Conservation (phyloP, 2,888 invertebrate genomes). For the Quadriops clusia region DNA sequence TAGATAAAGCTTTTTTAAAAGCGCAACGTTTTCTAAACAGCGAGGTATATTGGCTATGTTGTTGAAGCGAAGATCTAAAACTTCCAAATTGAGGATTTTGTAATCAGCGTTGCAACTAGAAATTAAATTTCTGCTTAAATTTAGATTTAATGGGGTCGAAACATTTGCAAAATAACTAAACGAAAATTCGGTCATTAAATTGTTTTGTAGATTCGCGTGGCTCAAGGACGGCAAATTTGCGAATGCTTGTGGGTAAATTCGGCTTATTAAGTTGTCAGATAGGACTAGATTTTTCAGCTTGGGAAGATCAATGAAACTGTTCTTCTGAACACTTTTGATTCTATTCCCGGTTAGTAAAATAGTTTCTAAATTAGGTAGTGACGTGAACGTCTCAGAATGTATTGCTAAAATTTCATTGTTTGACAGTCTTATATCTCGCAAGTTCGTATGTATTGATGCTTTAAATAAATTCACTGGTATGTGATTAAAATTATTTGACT, state of each 20-base stretch:
- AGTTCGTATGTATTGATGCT: slow-evolving; percentile 54
- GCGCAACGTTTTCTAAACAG: slow-evolving; percentile 52
- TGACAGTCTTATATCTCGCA: slow-evolving; percentile 69
- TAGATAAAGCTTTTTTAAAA: slow-evolving; percentile 56
- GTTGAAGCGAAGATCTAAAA: slow-evolving; percentile 61
- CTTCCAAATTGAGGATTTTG: slow-evolving; percentile 47
- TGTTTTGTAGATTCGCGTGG: slow-evolving; percentile 70
- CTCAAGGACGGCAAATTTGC: slow-evolving; percentile 62
- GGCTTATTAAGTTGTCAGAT: slow-evolving; percentile 66
- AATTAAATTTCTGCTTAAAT: slow-evolving; percentile 62
- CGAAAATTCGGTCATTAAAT: slow-evolving; percentile 58
- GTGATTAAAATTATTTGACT: slow-evolving; percentile 67
- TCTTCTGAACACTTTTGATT: slow-evolving; percentile 55
- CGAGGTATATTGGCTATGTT: slow-evolving; percentile 53
- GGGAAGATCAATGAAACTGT: slow-evolving; percentile 66
- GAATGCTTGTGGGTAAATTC: slow-evolving; percentile 63
- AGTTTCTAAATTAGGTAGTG: slow-evolving; percentile 60
- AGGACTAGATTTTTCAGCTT: slow-evolving; percentile 72
- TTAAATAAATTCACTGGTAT: slow-evolving; percentile 59
- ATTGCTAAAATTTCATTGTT: slow-evolving; percentile 66
- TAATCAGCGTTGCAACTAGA: slow-evolving; percentile 37
- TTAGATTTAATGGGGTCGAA: slow-evolving; percentile 59
- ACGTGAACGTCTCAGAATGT: slow-evolving; percentile 57
- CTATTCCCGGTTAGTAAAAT: slow-evolving; percentile 70
- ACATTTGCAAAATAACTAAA: slow-evolving; percentile 57